phyloP scores from a whole-genome alignment of 2,113 vertebrate species.

The Tragelaphus imberbis region DNA sequence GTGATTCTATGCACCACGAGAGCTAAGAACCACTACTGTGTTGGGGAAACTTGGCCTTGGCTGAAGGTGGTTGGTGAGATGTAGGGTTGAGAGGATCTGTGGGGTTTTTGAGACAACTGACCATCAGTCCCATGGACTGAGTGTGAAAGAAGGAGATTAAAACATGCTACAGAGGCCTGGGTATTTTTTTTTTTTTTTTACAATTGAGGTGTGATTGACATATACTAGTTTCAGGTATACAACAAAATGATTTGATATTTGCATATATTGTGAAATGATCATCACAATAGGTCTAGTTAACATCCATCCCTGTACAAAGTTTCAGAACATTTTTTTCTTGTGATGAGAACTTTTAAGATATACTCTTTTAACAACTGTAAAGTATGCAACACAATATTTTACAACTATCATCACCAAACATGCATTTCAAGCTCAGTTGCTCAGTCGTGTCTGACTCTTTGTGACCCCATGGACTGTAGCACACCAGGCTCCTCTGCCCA shows the following conservation, averaged over 20 bases:
- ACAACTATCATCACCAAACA: background rate
- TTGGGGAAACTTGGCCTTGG: background rate
- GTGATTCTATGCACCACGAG: background rate
- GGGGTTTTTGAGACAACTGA: background rate
- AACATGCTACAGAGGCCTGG: background rate
- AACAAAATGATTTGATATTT: background rate
- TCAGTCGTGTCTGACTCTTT: background rate
- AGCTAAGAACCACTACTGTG: fast-evolving
- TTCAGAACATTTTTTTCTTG: background rate
- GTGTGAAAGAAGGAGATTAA: background rate
- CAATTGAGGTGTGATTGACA: background rate
- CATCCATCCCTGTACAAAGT: too few species aligned
- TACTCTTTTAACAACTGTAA: background rate
- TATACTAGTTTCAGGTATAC: background rate
- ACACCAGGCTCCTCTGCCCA: background rate
- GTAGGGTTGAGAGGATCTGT: background rate
- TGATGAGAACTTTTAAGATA: background rate
- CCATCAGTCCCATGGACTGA: background rate
- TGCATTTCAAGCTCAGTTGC: background rate
- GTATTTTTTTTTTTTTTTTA: background rate
- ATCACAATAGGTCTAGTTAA: background rate
- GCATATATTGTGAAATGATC: background rate
- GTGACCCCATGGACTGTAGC: background rate
- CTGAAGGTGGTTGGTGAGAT: too few species aligned
- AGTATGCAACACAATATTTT: background rate